Percentiles rank a stretch among this genome's conserved stretches.
Evolutionary conservation across 2,113 vertebrate species (phyloP).

Genomic region (Onychostoma macrolepis): DNA sequence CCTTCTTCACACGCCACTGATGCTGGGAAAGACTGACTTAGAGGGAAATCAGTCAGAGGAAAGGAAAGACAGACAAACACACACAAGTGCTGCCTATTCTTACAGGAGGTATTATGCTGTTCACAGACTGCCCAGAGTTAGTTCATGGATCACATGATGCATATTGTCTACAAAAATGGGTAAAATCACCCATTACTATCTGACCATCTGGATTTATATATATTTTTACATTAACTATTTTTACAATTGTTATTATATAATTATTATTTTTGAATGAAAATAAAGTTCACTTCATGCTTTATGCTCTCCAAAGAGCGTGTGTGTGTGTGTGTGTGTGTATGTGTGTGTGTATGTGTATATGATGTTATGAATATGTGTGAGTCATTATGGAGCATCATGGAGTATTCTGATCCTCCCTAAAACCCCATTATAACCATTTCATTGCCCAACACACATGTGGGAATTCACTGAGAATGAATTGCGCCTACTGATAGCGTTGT

Average conservation of each 20-base stretch:
- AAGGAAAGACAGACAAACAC: background rate
- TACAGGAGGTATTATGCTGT: background rate
- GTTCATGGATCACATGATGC: background rate
- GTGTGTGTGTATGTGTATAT: slow-evolving; percentile 32
- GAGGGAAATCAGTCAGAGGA: slow-evolving; percentile 26
- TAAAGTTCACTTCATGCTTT: background rate
- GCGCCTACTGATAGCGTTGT: background rate
- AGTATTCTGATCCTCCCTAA: background rate
- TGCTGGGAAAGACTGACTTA: slow-evolving; percentile 14
- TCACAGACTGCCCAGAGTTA: background rate
- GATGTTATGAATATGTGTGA: slow-evolving; percentile 29
- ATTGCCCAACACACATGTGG: background rate
- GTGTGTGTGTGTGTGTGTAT: slow-evolving; percentile 41
- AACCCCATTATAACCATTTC: slow-evolving; percentile 12
- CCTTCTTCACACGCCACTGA: background rate
- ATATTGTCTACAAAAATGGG: background rate
- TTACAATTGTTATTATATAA: background rate
- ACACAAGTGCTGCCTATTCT: background rate
- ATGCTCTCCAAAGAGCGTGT: background rate
- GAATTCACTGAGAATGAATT: background rate
- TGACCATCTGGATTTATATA: background rate
- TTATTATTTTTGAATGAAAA: background rate
- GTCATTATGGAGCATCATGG: background rate
- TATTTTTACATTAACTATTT: background rate
- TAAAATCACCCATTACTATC: background rate